Evolutionary conservation across 2,888 invertebrate genomes (phyloP).

Genomic region (Acronicta leporina): DNA sequence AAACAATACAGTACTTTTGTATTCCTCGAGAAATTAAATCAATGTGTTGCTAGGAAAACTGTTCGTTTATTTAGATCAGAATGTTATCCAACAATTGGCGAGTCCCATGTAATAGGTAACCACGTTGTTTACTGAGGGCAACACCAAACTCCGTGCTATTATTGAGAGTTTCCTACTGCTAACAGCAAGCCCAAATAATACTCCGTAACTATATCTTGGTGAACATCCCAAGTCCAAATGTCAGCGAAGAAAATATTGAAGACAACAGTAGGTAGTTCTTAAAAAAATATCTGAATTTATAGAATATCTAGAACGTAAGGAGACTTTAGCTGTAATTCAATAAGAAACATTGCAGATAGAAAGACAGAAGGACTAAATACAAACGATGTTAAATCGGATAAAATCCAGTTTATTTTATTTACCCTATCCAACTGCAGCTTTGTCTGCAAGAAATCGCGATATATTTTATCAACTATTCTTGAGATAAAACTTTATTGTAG

Average conservation of each 20-base stretch:
- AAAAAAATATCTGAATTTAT: too few relatives aligned
- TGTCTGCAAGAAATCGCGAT: background rate
- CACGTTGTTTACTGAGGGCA: too few relatives aligned
- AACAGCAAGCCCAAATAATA: too few relatives aligned
- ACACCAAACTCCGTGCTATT: too few relatives aligned
- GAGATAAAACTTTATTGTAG: background rate
- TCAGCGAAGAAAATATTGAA: background rate
- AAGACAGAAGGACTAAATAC: background rate
- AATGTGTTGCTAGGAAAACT: too few relatives aligned
- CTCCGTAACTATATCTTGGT: too few relatives aligned
- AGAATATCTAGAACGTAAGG: background rate
- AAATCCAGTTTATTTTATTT: constrained; percentile 5
- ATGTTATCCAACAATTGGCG: too few relatives aligned
- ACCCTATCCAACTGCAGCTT: background rate
- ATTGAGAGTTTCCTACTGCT: too few relatives aligned
- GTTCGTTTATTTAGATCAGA: too few relatives aligned
- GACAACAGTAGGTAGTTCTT: background rate
- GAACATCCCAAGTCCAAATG: too few relatives aligned
- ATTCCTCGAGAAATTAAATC: too few relatives aligned
- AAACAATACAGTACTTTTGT: background rate
- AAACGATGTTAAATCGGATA: background rate
- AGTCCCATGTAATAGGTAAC: too few relatives aligned
- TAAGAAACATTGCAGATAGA: background rate
- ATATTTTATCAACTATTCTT: background rate
- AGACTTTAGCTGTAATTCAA: background rate